phyloP scores from a whole-genome alignment of 2,888 invertebrate species.

The Elegia similella region DNA sequence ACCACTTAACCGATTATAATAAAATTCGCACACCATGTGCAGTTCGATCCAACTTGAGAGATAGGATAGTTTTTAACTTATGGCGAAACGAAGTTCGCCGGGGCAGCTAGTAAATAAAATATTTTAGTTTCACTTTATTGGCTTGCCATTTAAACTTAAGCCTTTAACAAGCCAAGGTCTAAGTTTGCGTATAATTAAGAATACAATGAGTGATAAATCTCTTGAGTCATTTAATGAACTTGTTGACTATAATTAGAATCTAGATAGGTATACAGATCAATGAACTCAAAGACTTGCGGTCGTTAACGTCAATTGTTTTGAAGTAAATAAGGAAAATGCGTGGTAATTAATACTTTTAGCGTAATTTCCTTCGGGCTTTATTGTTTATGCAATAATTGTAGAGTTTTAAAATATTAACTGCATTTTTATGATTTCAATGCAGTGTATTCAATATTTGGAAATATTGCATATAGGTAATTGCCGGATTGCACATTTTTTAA shows the following conservation, averaged over 20 bases:
- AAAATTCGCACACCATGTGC: too few relatives aligned
- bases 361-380: not conserved
- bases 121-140: not conserved
- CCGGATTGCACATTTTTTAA: too few relatives aligned
- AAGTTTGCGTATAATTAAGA: not conserved
- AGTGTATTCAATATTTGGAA: not conserved
- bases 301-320: conserved; percentile 11
- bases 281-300: not conserved
- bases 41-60: too few relatives aligned
- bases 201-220: conserved; percentile 1
- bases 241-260: not conserved
- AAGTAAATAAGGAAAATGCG: not conserved
- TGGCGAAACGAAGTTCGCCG: too few relatives aligned
- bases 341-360: not conserved
- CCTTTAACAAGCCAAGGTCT: conserved; percentile 1
- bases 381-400: not conserved
- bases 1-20: too few relatives aligned
- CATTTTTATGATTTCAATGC: not conserved
- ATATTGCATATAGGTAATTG: too few relatives aligned
- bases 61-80: too few relatives aligned
- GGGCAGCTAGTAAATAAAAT: not conserved
- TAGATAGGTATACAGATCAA: conserved; percentile 1
- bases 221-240: not conserved
- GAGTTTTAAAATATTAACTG: not conserved
- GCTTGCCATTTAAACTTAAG: not conserved